Percentiles rank a stretch among this genome's conserved stretches.
phyloP scores from a whole-genome alignment of 1,140 invertebrate species.

The Trichoplusia ni region DNA sequence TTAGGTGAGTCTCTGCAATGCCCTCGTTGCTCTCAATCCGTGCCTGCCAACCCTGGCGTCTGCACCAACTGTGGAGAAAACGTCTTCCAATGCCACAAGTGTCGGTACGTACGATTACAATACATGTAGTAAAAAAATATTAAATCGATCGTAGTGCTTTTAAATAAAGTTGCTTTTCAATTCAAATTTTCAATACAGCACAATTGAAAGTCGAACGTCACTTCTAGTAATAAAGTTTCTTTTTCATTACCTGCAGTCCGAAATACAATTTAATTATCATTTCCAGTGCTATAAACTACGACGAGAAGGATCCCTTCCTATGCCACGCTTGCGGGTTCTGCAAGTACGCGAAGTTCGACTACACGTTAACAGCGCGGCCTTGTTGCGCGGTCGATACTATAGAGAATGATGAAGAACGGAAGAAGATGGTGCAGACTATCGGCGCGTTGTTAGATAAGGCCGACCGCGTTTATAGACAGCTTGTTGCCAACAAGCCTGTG shows the following conservation, averaged over 20 bases:
- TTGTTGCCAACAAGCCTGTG: constrained; percentile 93
- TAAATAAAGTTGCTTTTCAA: too few relatives aligned
- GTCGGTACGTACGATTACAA: constrained; percentile 83
- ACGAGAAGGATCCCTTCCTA: constrained; percentile 99
- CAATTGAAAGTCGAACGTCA: too few relatives aligned
- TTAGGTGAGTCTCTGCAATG: constrained; percentile 96
- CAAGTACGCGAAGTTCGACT: constrained; percentile 99
- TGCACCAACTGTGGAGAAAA: constrained; percentile 99
- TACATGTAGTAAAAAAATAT: too few relatives aligned
- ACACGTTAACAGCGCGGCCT: constrained; percentile 92
- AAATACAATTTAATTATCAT: too few relatives aligned
- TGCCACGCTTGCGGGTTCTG: constrained; percentile 99
- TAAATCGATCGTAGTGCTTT: too few relatives aligned
- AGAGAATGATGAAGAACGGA: constrained; percentile 97
- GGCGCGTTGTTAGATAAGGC: constrained; percentile 96
- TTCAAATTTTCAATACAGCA: too few relatives aligned
- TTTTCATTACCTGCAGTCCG: too few relatives aligned
- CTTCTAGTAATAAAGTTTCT: too few relatives aligned
- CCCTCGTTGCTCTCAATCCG: constrained; percentile 96
- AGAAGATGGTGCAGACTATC: constrained; percentile 95
- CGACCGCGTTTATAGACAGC: constrained; percentile 95
- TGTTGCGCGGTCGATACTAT: constrained; percentile 98
- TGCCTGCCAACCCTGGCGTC: constrained; percentile 98
- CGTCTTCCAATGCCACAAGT: constrained; percentile 99
- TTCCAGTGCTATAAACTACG: constrained; percentile 96